Evolutionary conservation across 2,797 vertebrate species (phyloP), one percentile per base, ranked within the genome.

Genomic region (Cyprinella venusta): DNA sequence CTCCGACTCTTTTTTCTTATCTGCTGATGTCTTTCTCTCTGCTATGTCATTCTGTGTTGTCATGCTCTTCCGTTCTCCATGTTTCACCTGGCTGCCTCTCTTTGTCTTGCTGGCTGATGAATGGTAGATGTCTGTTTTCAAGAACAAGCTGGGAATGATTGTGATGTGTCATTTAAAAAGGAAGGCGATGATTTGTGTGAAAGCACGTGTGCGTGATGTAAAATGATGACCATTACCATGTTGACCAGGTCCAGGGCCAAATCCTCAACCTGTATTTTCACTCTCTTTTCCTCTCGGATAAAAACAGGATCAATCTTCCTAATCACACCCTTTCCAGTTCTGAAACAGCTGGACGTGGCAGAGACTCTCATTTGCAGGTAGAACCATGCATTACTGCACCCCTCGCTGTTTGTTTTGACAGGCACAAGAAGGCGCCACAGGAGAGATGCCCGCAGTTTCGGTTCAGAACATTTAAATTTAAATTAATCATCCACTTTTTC

Each of bases 151-250:
- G 38, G 56, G 77, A 84, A 81, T 83, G 83, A 91, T 84, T 90
- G 91, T 91, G 91, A 93, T 91, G 91, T 91, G 90, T 92, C 90
- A 94, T 88, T 89, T 87, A 70, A 68, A 59, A 26, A 64, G 59
- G 69, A 13, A 59, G 63, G 24, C 13, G 1, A 15, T 45, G 89
- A 90, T 90, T 89, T 88, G 90, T 91, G 89, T 91, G 86, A 84
- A 82, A 81, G 82, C 71, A 82, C 88, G 84, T 88, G 87, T 90
- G 87, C 15, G 45, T 71, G 87, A 88, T 85, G 89, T 59, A 90
- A 93, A 90, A 88, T 88, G 92, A 90, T 89, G 87, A 85, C 89
- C 91, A 84, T 64, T 79, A 61, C 36, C 40, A 70, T n/a, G 64
- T 69, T 50, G 26, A 85, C 70, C 74, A 61, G 42, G 81, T 81